Evolutionary conservation across 2,797 vertebrate species (phyloP), one percentile per base, ranked within the genome.

Genomic region (Trematomus bernacchii): DNA sequence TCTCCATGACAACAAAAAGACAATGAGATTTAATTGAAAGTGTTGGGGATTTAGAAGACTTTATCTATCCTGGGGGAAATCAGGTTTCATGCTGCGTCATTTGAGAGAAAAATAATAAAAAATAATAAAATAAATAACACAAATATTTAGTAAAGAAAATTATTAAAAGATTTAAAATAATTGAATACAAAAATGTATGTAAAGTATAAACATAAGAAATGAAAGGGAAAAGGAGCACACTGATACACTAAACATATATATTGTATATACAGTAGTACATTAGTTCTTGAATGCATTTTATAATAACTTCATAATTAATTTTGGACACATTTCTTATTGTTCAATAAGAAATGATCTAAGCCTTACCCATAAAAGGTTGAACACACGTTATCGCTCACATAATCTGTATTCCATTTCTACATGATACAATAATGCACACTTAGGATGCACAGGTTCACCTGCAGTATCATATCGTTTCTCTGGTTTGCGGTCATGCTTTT

Each of bases 1-100:
- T 71, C 66, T 23, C 70, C 47, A 71, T 73, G 69, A 73, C 65
- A 69, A 73, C 44, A 19, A 11, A 12, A 46, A 67, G 43, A 40
- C 13, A 2, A 21, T 44, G 44, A 44, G 10, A 52, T 44, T 11
- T 3, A 58, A n/a, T 19, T 43, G 44, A 70, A 63, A 69, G 42
- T 15, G 21, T 13, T 14, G 42, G 12, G 10, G 46, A 52, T 27
- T 27, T 27, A 27, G 27, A 27, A 27, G 27, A 27, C 27, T 27
- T 27, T 27, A 27, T 27, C 27, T 27, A 27, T 27, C 27, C 27
- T 27, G 27, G 27, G 27, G 27, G 27, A 27, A 27, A 27, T 27
- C 27, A 27, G 27, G 27, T 27, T 37, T 37, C 33, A 37, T 37
- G 33, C 5, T 33, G 33, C 33, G 7, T 33, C 33, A 33, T 33